Percentiles rank a stretch among this genome's conserved stretches.
phyloP scores from a whole-genome alignment of 2,113 vertebrate species.

The Ginglymostoma cirratum region DNA sequence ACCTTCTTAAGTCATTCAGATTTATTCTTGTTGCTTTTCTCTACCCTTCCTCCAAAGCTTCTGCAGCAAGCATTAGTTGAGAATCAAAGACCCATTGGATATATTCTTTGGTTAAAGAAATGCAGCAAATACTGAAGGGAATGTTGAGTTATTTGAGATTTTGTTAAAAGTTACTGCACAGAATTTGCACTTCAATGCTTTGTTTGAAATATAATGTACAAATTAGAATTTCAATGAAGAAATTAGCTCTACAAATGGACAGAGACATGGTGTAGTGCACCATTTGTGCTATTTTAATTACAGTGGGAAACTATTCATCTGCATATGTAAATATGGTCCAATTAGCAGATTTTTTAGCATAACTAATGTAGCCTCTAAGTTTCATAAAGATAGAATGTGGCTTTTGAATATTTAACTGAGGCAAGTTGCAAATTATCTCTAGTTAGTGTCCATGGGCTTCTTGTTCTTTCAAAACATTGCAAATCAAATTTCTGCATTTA shows the following conservation, averaged over 20 bases:
- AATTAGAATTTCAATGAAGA: conserved; percentile 26
- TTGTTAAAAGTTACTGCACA: not conserved
- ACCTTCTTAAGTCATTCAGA: not conserved
- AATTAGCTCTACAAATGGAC: conserved; percentile 8
- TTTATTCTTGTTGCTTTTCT: not conserved
- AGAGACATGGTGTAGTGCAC: too few relatives aligned
- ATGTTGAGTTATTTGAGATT: not conserved
- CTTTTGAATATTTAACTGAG: not conserved
- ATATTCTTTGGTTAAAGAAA: not conserved
- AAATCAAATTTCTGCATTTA: not conserved
- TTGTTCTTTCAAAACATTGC: not conserved
- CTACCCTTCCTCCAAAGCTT: not conserved
- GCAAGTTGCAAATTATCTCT: not conserved
- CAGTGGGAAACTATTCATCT: not conserved
- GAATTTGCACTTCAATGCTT: conserved; percentile 16
- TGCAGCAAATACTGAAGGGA: not conserved
- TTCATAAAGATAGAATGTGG: not conserved
- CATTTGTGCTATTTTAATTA: conserved; percentile 24
- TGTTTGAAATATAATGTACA: not conserved
- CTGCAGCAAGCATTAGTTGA: conserved; percentile 1
- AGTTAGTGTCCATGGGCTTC: not conserved
- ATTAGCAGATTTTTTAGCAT: conserved; percentile 10
- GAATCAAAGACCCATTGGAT: not conserved
- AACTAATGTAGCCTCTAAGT: not conserved
- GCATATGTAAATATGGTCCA: conserved; percentile 12